Base-by-base conservation (phyloP, 2,113 vertebrate species). In the Pimephales promelas region DNA sequence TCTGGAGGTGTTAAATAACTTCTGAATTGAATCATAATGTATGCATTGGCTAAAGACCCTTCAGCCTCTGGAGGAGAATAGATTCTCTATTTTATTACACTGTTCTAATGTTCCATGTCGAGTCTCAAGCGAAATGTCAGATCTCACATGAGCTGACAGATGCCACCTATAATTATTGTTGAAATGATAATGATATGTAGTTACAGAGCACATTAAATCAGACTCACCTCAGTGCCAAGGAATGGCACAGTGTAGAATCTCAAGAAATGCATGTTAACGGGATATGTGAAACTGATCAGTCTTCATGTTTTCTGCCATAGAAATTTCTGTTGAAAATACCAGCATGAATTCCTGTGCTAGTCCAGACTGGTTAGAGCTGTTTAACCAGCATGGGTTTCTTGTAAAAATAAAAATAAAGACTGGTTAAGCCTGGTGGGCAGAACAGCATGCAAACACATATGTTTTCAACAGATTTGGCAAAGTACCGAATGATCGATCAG, bases 101-200 rank as follows among this genome's bases (percentile, higher is more conserved):
- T 68, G 36, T 62, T 75, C 36, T 77, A 68, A 28, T 77, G n/a
- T 72, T 59, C 34, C 43, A 36, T 79, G 71, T 76, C 71, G 59
- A 81, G 82, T 54, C 68, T 84, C 56, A 64, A 49, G 24, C 28
- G 43, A 84, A 56, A 66, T 52, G 61, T 84, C 36, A 49, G n/a
- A 40, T 74, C 56, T 80, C 43, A 72, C 52, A 61, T 72, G 64
- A 79, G 81, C 80, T 59, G 83, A 83, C 83, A 77, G 86, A 89
- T 85, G 84, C 85, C 88, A 90, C 62, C 86, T 91, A 88, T 90
- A 90, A 88, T 92, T 86, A 89, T 88, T 85, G 84, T 84, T 87
- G 76, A 9, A 85, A 49, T 49, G 72, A 40, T 73, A 74, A 22
- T 54, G 18, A 54, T 22, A 26, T 78, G 73, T 82, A 52, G 79